These are phyloP conservation scores for Hystrix brachyura DNA, from an alignment of 2,113 vertebrate species.

Conservation along the genomic window DNA sequence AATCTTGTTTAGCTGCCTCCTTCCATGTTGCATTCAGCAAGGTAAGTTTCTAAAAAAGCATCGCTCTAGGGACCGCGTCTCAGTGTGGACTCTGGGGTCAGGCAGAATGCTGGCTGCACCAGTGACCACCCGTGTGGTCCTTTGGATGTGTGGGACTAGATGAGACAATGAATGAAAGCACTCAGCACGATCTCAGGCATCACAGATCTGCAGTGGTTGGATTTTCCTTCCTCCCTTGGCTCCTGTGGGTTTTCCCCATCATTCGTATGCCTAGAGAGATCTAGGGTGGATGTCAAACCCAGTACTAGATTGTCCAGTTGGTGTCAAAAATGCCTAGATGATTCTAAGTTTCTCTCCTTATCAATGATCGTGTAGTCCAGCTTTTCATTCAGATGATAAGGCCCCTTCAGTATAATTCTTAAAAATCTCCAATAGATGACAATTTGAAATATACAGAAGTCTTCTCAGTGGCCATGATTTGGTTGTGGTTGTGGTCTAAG, in stretches of 20 bases:
- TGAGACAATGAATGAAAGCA: not conserved
- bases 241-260: rapidly evolving
- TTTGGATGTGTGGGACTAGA: not conserved
- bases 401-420: not conserved
- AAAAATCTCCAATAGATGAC: not conserved
- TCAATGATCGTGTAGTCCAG: no score
- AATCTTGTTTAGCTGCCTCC: not conserved
- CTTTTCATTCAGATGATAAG: not conserved
- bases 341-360: not conserved
- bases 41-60: not conserved
- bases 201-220: rapidly evolving
- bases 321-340: rapidly evolving
- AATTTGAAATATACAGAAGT: not conserved
- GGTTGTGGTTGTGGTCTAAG: not conserved
- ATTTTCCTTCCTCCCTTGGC: not conserved
- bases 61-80: not conserved
- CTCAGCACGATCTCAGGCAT: rapidly evolving
- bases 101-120: rapidly evolving
- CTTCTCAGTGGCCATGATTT: not conserved
- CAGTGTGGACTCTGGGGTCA: no score
- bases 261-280: not conserved
- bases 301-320: no score
- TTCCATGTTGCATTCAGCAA: not conserved
- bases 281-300: rapidly evolving
- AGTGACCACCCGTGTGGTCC: rapidly evolving